These are phyloP conservation scores for Thymelicus acteon DNA, from an alignment of 2,888 invertebrate species.

Conservation along the genomic window DNA sequence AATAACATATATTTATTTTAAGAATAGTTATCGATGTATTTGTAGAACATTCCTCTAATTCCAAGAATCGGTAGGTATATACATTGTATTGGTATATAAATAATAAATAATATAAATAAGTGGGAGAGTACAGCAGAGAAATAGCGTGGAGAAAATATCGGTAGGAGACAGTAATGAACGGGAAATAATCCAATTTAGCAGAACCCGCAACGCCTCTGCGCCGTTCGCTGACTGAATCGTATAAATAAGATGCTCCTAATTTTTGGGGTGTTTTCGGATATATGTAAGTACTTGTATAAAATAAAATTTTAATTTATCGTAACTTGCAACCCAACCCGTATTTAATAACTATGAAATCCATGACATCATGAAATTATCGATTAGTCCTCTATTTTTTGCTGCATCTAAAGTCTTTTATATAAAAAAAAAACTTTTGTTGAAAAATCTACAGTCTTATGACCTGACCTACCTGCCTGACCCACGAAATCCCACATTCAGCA, in stretches of 20 bases:
- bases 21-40: not conserved
- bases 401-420: too few relatives aligned
- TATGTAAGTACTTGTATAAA: not conserved
- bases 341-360: too few relatives aligned
- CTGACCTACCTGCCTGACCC: too few relatives aligned
- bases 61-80: not conserved
- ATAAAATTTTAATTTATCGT: too few relatives aligned
- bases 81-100: not conserved
- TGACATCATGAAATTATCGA: too few relatives aligned
- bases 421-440: too few relatives aligned
- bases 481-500: too few relatives aligned
- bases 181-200: constrained; percentile 35
- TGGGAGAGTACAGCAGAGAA: constrained; percentile 12
- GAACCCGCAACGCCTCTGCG: constrained; percentile 26
- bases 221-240: not conserved
- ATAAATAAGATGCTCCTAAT: constrained; percentile 8
- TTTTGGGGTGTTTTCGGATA: constrained; percentile 1
- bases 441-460: too few relatives aligned
- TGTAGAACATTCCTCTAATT: not conserved
- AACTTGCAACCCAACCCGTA: too few relatives aligned
- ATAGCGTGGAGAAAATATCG: constrained; percentile 25
- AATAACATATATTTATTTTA: too few relatives aligned
- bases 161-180: constrained; percentile 17
- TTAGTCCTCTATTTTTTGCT: too few relatives aligned
- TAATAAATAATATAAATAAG: constrained; percentile 7